Conservation (phyloP, 2,797 vertebrate species). For the Smutsia gigantea region DNA sequence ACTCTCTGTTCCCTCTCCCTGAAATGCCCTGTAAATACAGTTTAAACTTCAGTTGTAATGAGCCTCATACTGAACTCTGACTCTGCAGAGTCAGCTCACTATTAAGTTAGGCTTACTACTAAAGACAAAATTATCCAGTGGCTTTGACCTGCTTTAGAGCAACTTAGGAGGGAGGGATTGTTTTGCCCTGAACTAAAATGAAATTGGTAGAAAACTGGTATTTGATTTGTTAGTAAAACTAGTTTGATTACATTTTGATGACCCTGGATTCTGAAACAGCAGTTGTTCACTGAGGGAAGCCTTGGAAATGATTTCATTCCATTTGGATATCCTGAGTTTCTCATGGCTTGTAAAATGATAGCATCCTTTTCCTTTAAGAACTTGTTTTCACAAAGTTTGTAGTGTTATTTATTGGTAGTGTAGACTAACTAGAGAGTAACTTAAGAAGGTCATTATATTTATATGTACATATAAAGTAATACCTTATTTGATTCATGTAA, state of each 20-base stretch:
- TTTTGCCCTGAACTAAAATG: not conserved
- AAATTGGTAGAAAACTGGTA: not conserved
- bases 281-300: not conserved
- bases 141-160: conserved; percentile 26
- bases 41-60: not conserved
- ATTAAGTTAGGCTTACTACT: not conserved
- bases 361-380: conserved; percentile 39
- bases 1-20: not conserved
- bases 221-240: conserved; percentile 24
- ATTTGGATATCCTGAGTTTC: conserved; percentile 23
- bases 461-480: not conserved
- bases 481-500: not conserved
- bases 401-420: conserved; percentile 36
- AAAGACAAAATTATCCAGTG: not conserved
- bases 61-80: conserved; percentile 26
- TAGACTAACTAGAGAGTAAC: conserved; percentile 21
- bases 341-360: not conserved
- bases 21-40: not conserved
- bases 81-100: conserved; percentile 5
- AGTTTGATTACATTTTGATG: conserved; percentile 3
- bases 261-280: conserved; percentile 30
- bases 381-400: conserved; percentile 38
- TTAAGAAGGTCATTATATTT: not conserved
- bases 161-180: not conserved
- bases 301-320: conserved; percentile 34